These are phyloP conservation scores for Microcebus jonahi DNA, from an alignment of 2,113 vertebrate genomes.

Conservation along the genomic window DNA sequence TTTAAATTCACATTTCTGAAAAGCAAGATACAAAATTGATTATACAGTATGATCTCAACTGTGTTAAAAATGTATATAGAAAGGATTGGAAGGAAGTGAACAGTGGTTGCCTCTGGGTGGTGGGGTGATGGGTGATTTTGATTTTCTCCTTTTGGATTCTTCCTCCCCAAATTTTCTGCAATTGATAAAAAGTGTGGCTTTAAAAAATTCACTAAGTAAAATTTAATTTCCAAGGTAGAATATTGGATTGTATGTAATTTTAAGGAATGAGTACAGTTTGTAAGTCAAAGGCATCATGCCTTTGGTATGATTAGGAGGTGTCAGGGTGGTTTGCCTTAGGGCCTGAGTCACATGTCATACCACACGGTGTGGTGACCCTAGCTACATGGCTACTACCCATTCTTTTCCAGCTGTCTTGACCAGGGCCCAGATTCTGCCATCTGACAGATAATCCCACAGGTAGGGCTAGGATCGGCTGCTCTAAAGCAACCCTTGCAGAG, in stretches of 20 bases:
- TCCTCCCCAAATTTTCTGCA: slow-evolving; percentile 48
- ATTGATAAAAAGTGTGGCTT: slow-evolving; percentile 55
- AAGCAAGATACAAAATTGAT: slow-evolving; percentile 82
- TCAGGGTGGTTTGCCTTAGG: neutral
- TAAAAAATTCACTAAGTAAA: slow-evolving; percentile 57
- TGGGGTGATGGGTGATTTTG: slow-evolving; percentile 70
- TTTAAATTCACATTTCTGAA: slow-evolving; percentile 83
- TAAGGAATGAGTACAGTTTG: neutral
- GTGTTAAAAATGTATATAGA: slow-evolving; percentile 82
- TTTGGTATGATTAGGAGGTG: neutral
- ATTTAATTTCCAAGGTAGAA: slow-evolving; percentile 66
- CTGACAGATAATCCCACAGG: neutral
- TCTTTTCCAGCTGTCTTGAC: neutral
- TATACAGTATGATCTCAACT: slow-evolving; percentile 83
- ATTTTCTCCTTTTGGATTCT: slow-evolving; percentile 45
- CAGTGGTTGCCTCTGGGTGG: slow-evolving; percentile 70
- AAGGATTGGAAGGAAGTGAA: slow-evolving; percentile 74
- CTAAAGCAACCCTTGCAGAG: neutral
- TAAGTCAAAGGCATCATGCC: neutral
- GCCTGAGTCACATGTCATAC: neutral
- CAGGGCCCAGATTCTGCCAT: neutral
- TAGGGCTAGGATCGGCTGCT: neutral
- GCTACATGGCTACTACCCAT: neutral
- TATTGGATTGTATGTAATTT: neutral
- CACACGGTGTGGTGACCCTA: neutral